Evolutionary conservation across 2,888 invertebrate species (phyloP).

Genomic region (Rhingia campestris): DNA sequence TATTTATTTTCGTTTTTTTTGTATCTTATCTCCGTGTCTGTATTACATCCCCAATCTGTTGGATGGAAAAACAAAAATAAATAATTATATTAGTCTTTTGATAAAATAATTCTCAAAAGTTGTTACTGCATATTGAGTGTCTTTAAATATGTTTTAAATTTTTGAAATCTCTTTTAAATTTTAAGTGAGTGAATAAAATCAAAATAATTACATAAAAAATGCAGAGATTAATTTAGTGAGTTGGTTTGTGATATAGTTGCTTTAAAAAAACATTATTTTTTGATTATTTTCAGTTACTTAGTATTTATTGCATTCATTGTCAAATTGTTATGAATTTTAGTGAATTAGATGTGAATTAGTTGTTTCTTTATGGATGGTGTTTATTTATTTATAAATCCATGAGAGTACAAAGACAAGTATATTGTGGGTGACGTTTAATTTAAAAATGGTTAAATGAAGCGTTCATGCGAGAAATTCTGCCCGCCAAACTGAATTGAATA

Average conservation of each 20-base stretch:
- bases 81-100: constrained; percentile 1
- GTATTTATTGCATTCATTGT: background rate
- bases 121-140: constrained; percentile 2
- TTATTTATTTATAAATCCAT: background rate
- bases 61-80: constrained; percentile 11
- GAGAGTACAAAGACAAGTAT: constrained; percentile 37
- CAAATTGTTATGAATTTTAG: constrained; percentile 7
- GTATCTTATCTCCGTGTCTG: constrained; percentile 34
- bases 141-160: too few species aligned
- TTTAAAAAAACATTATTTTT: background rate
- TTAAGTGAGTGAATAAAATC: constrained; percentile 11
- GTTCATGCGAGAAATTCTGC: too few species aligned
- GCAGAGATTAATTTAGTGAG: constrained; percentile 65
- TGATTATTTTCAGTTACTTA: background rate
- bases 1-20: constrained; percentile 29
- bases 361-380: too few species aligned
- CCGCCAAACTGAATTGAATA: too few species aligned
- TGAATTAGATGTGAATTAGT: constrained; percentile 4
- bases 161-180: background rate
- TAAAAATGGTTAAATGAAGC: too few species aligned
- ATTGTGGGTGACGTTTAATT: background rate
- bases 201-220: constrained; percentile 29
- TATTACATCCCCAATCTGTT: constrained; percentile 1
- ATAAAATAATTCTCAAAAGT: constrained; percentile 29
- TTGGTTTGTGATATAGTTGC: constrained; percentile 42